Base-by-base conservation (phyloP, 2,113 vertebrate genomes). In the Chitala chitala region DNA sequence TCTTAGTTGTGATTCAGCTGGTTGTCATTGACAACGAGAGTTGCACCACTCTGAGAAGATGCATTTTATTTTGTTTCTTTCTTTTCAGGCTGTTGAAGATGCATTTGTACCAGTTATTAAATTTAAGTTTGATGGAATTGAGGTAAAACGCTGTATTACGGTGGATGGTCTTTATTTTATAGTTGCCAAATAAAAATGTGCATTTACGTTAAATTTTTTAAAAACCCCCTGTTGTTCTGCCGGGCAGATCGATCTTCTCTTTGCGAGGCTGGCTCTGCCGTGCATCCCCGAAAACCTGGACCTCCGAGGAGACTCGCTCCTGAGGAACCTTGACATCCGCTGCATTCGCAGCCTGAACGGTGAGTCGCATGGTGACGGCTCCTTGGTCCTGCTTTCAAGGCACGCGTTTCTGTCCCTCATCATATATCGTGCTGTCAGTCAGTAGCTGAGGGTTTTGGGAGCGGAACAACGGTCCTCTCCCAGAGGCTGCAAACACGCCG, bases 41-140 rank as follows among this genome's bases (percentile, higher is more conserved):
- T 17, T 73, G 17, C 3, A 24, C 10, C 2, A 50, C 10, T 44
- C 3, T 8, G 17, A 61, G 4, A 29, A 31, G 10, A 8, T 61
- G 29, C 8, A 61, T 24, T 58, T 53, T 71, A 1, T 1, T 64
- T 1, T 54, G 20, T 33, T 75, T 68, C 17, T 54, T 71, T 1
- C 61, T 79, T 86, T 80, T 40, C 80, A 99, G 97, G 96, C 96
- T 80, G 94, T 99, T 38, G 96, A 98, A 84, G 96, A 99, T 86
- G 96, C 97, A 2, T 99, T 96, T 87, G 97, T 99, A 73, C 97
- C 97, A 1, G 95, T 99, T 85, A 92, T 98, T 79, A 99, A 98
- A 83, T 98, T 99, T 88, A 94, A 96, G 84, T 98, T 98, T 90
- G 92, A 95, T 78, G 94, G 93, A 71, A 96, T 98, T 83, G 97